Evolutionary conservation across 2,113 vertebrate genomes (phyloP).

Genomic region (Pedetes capensis): DNA sequence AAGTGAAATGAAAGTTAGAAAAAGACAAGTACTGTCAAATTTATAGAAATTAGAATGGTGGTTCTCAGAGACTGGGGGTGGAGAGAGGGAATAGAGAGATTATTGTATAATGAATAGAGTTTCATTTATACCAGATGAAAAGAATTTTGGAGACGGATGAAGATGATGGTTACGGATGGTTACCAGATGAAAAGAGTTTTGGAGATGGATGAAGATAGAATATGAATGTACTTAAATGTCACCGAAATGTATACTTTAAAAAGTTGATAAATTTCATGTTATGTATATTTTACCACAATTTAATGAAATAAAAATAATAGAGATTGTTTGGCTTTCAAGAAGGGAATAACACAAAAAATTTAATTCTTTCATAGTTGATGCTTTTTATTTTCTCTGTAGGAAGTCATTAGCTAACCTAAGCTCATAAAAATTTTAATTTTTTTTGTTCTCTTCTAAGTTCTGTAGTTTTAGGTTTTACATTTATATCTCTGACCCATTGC

Average conservation of each 20-base stretch:
- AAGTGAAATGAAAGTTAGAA: background rate
- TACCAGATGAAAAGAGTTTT: background rate
- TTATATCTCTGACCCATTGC: too few relatives aligned
- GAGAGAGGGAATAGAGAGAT: background rate
- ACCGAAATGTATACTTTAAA: background rate
- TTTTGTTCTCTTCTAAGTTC: too few relatives aligned
- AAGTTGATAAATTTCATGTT: background rate
- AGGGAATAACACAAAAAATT: background rate
- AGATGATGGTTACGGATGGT: background rate
- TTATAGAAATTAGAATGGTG: background rate
- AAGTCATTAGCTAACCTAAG: too few relatives aligned
- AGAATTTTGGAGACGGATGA: background rate
- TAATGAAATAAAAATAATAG: background rate
- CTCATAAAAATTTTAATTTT: too few relatives aligned
- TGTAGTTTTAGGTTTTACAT: too few relatives aligned
- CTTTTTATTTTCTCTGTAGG: too few relatives aligned
- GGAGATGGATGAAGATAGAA: background rate
- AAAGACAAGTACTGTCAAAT: background rate
- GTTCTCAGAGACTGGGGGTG: background rate
- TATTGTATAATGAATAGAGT: background rate
- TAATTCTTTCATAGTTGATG: too few relatives aligned
- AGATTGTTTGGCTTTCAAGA: background rate
- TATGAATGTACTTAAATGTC: background rate
- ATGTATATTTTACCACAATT: background rate
- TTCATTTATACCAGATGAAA: background rate